Evolutionary conservation across 1,140 invertebrate species (phyloP).

Genomic region (Sitobion miscanthi): DNA sequence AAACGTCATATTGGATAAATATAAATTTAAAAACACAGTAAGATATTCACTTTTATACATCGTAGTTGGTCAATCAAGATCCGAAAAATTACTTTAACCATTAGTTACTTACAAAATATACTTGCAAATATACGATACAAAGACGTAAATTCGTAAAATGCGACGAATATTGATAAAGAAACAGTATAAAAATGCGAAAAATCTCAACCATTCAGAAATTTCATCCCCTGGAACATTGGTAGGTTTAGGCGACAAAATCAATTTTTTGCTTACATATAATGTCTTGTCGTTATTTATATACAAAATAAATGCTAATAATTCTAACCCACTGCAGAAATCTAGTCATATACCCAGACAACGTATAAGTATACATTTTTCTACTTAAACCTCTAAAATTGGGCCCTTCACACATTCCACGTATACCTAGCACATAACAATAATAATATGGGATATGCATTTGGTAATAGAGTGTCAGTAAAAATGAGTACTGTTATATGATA

Average conservation of each 20-base stretch:
- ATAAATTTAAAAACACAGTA: neutral
- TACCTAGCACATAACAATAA: neutral
- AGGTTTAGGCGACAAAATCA: too few relatives aligned
- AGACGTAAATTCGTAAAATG: neutral
- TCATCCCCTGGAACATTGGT: neutral
- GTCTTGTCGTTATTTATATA: too few relatives aligned
- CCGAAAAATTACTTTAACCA: neutral
- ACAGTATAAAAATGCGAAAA: neutral
- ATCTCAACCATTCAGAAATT: neutral
- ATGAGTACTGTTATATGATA: neutral
- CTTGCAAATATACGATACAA: neutral
- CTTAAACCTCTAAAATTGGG: too few relatives aligned
- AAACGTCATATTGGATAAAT: neutral
- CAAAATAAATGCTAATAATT: too few relatives aligned
- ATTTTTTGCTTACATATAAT: too few relatives aligned
- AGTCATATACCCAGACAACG: too few relatives aligned
- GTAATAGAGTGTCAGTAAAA: neutral
- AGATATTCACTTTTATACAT: neutral
- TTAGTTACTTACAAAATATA: neutral
- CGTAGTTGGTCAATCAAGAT: neutral
- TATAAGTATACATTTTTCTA: too few relatives aligned
- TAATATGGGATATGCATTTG: neutral
- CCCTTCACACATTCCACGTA: neutral
- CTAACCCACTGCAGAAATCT: too few relatives aligned
- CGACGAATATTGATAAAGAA: too few relatives aligned